Conservation (phyloP, 1,140 invertebrate species). For the Aethina tumida region DNA sequence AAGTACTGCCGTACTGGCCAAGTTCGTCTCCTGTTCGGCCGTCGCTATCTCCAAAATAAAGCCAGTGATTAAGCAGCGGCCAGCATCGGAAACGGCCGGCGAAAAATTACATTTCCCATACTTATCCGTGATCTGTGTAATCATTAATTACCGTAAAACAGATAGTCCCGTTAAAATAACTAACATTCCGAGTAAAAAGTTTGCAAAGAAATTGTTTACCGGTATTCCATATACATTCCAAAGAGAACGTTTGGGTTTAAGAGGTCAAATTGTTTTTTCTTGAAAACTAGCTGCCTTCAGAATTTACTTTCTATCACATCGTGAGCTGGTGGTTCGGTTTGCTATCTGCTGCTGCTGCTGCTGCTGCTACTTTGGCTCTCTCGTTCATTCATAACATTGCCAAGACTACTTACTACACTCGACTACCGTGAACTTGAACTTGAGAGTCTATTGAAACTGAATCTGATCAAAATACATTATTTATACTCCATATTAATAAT, state of each 20-base stretch:
- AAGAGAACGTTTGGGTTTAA: conserved; percentile 12
- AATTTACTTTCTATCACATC: conserved; percentile 23
- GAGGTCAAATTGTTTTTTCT: conserved; percentile 14
- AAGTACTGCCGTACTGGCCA: conserved; percentile 6
- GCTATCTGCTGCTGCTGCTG: too few relatives aligned
- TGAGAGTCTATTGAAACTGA: conserved; percentile 34
- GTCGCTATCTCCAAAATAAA: conserved; percentile 19
- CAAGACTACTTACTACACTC: conserved; percentile 26
- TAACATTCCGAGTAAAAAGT: conserved; percentile 21
- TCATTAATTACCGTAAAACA: conserved; percentile 19
- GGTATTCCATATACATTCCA: conserved; percentile 14
- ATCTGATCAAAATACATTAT: conserved; percentile 21
- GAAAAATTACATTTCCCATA: conserved; percentile 11
- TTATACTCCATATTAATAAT: too few relatives aligned
- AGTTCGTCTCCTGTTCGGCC: conserved; percentile 17
- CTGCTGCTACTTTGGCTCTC: too few relatives aligned
- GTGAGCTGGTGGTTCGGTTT: conserved; percentile 11
- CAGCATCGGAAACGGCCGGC: conserved; percentile 17
- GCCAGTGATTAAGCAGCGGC: conserved; percentile 9
- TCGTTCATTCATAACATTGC: conserved; percentile 32
- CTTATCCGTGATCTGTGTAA: conserved; percentile 10
- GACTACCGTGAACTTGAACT: conserved; percentile 37
- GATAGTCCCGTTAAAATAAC: conserved; percentile 19
- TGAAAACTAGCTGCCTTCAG: conserved; percentile 15
- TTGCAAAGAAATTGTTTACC: conserved; percentile 12